These are phyloP conservation scores for Phoxinus phoxinus DNA, from an alignment of 2,113 vertebrate genomes.

Conservation along the genomic window DNA sequence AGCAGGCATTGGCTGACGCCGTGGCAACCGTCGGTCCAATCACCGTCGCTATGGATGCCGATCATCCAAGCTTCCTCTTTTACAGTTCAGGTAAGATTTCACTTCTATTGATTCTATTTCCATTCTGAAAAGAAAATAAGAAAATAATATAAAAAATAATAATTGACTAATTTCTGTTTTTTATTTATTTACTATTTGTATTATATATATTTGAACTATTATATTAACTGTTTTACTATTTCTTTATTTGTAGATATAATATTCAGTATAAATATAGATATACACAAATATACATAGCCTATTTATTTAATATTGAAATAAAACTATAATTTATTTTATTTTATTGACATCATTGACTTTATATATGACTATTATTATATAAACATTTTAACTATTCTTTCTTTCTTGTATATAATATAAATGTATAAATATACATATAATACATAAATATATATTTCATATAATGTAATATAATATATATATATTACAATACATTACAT, in stretches of 20 bases:
- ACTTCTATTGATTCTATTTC: neutral
- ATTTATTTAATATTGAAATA: neutral
- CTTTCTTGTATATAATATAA: no score
- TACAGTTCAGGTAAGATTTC: slow-evolving; percentile 75
- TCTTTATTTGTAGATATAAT: neutral
- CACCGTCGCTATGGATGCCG: slow-evolving; percentile 78
- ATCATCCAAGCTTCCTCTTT: slow-evolving; percentile 78
- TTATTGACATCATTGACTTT: no score
- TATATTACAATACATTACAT: no score
- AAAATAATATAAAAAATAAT: neutral
- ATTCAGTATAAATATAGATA: neutral
- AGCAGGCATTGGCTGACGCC: slow-evolving; percentile 77
- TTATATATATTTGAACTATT: neutral
- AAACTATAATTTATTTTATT: no score
- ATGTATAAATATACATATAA: no score
- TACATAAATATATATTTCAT: no score
- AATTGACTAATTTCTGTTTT: neutral
- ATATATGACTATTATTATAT: no score
- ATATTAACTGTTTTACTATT: neutral
- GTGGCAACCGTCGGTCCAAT: slow-evolving; percentile 78
- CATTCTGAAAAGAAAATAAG: neutral
- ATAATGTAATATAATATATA: no score
- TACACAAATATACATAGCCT: neutral
- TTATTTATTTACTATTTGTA: neutral
- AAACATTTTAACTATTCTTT: no score